A percentile compares a stretch with the other conserved stretches of the same genome.
Conservation (phyloP, 2,888 invertebrate species). For the Drosophila birchii region DNA sequence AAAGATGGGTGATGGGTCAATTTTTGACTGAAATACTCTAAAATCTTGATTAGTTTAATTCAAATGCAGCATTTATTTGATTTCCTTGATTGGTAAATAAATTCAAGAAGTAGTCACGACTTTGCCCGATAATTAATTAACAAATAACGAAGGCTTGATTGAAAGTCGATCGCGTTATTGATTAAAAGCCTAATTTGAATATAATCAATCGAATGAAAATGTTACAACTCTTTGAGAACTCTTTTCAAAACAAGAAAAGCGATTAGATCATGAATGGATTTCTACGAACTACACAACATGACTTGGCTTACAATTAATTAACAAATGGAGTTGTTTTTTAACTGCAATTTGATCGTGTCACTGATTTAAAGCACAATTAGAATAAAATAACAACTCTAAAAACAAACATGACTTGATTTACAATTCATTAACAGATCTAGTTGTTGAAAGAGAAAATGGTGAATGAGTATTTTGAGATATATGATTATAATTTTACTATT, state of each 20-base stretch:
- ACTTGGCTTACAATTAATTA: constrained; percentile 30
- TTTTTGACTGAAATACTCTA: background rate
- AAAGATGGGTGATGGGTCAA: background rate
- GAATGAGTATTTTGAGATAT: background rate
- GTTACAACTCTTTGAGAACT: constrained; percentile 1
- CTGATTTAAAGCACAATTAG: constrained; percentile 23
- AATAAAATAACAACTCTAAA: constrained; percentile 11
- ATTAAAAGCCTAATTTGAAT: constrained; percentile 13
- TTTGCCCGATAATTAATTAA: constrained; percentile 9
- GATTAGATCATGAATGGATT: constrained; percentile 1
- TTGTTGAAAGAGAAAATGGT: background rate
- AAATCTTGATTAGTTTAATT: background rate
- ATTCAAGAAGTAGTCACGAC: constrained; percentile 9
- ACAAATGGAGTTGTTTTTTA: constrained; percentile 23
- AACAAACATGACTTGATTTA: constrained; percentile 1
- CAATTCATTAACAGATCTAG: constrained; percentile 32
- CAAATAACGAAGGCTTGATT: constrained; percentile 21
- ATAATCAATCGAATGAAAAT: constrained; percentile 7
- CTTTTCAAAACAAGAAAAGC: background rate
- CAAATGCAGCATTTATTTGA: background rate
- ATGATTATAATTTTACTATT: background rate
- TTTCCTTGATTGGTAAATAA: constrained; percentile 5
- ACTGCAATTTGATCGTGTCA: constrained; percentile 23
- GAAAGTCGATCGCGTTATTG: constrained; percentile 5
- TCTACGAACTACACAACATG: constrained; percentile 22